phyloP scores from a whole-genome alignment of 2,888 invertebrate genomes.

The Lithophane ornitopus region DNA sequence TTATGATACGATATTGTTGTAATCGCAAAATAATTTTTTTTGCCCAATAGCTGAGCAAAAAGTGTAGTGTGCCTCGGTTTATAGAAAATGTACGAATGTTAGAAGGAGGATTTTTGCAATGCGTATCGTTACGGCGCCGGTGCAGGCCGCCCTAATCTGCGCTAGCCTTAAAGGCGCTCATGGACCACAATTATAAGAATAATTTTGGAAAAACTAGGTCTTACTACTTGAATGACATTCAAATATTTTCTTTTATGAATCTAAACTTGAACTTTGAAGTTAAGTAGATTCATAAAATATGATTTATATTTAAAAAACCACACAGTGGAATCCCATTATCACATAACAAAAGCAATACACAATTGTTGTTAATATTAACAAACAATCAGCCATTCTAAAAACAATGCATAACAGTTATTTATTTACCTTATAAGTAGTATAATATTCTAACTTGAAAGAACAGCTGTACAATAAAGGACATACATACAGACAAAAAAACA shows the following conservation, averaged over 20 bases:
- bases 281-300: neutral
- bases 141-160: neutral
- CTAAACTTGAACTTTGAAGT: neutral
- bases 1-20: neutral
- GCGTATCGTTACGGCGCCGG: too few relatives aligned
- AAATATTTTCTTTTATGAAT: neutral
- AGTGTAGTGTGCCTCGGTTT: neutral
- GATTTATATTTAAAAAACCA: slow-evolving; percentile 5
- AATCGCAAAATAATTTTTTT: neutral
- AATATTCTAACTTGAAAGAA: neutral
- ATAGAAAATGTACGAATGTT: neutral
- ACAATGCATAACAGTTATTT: slow-evolving; percentile 17
- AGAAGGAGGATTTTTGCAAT: neutral
- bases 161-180: neutral
- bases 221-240: neutral
- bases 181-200: too few relatives aligned
- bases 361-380: slow-evolving; percentile 7
- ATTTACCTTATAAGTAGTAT: neutral
- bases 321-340: neutral
- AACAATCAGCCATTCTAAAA: slow-evolving; percentile 1
- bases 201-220: neutral
- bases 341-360: neutral
- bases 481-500: slow-evolving; percentile 34
- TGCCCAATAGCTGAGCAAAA: too few relatives aligned
- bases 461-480: slow-evolving; percentile 17